A percentile compares a stretch with the other conserved stretches of the same genome.
Conservation (phyloP, 2,113 vertebrate species). For the Xiphorhynchus elegans region DNA sequence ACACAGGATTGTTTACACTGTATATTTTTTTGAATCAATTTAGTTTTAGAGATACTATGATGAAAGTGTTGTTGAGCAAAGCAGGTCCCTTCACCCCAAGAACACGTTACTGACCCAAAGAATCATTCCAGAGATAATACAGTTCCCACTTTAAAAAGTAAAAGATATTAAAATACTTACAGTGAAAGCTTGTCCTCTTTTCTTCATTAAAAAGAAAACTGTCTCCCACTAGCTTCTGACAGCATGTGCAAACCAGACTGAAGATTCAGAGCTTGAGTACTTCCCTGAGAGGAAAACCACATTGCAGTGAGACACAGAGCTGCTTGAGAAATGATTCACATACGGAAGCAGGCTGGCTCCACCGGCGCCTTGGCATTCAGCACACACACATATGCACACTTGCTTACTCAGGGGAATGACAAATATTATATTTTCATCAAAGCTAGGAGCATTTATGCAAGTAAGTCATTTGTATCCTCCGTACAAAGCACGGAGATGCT, state of each 20-base stretch:
- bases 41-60: not conserved
- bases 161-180: constrained; percentile 69
- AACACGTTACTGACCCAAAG: not conserved
- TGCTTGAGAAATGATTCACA: constrained; percentile 74
- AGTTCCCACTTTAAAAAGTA: not conserved
- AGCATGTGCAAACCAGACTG: constrained; percentile 69
- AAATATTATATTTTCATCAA: constrained; percentile 62
- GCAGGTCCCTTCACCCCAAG: not conserved
- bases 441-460: constrained; percentile 19
- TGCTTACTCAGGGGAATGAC: constrained; percentile 47
- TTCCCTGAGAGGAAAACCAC: constrained; percentile 78
- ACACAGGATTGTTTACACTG: not conserved
- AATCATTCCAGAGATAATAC: not conserved
- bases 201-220: constrained; percentile 31
- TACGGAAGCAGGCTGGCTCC: constrained; percentile 76
- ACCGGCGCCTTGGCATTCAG: constrained; percentile 41
- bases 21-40: not conserved
- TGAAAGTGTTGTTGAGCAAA: not conserved
- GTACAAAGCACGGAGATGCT: not conserved
- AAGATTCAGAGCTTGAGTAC: constrained; percentile 68
- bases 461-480: not conserved
- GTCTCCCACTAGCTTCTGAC: constrained; percentile 55
- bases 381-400: not conserved
- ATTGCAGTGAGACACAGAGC: constrained; percentile 58
- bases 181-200: not conserved